A percentile compares a stretch with the other conserved stretches of the same genome.
These are phyloP conservation scores for Caenorhabditis drosophilae DNA, from an alignment of 2,888 invertebrate species.

Conservation along the genomic window DNA sequence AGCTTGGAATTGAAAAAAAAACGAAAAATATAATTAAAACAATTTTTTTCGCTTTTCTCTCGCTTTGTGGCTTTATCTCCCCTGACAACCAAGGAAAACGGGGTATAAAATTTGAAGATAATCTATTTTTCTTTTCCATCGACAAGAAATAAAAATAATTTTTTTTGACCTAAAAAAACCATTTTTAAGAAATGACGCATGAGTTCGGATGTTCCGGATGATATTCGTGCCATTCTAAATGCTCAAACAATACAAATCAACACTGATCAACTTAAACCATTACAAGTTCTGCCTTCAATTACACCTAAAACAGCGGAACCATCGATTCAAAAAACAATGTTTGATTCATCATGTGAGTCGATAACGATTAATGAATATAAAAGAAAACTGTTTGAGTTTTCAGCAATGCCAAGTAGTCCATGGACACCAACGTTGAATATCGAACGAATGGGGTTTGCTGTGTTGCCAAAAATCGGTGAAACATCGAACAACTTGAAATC, in stretches of 20 bases:
- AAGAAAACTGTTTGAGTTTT: conserved; percentile 1
- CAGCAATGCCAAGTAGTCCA: conserved; percentile 19
- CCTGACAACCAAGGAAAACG: background rate
- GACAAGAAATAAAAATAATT: too few relatives aligned
- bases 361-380: too few relatives aligned
- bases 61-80: background rate
- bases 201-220: conserved; percentile 15
- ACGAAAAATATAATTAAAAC: too few relatives aligned
- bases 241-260: conserved; percentile 13
- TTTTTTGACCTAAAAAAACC: too few relatives aligned
- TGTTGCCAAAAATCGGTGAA: conserved; percentile 7
- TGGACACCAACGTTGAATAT: conserved; percentile 10
- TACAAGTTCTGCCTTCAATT: conserved; percentile 14
- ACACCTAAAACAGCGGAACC: conserved; percentile 20
- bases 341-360: background rate
- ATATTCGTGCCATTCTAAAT: conserved; percentile 14
- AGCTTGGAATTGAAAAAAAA: too few relatives aligned
- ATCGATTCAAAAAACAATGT: background rate
- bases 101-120: background rate
- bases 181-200: conserved; percentile 33
- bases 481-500: conserved; percentile 6
- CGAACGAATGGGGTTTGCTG: conserved; percentile 11
- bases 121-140: background rate
- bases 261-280: conserved; percentile 1
- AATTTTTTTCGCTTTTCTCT: too few relatives aligned